Conservation (phyloP, 2,888 invertebrate species). For the Idaea biselata region DNA sequence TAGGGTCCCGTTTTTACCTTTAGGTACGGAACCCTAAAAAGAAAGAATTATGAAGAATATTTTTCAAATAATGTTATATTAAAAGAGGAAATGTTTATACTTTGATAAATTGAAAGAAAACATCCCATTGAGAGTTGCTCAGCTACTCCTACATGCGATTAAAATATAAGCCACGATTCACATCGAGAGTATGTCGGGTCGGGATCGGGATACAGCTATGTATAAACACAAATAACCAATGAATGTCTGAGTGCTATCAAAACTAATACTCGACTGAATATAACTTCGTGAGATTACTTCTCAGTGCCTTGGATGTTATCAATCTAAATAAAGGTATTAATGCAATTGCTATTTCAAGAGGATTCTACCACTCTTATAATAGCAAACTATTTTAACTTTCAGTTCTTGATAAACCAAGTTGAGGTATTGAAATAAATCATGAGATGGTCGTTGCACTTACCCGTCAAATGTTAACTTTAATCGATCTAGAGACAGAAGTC, state of each 20-base stretch:
- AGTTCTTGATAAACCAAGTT: no score
- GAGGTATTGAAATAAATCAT: no score
- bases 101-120: neutral
- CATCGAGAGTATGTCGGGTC: neutral
- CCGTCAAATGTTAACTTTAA: neutral
- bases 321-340: slow-evolving; percentile 38
- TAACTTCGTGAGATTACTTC: slow-evolving; percentile 31
- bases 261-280: slow-evolving; percentile 18
- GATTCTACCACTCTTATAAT: neutral
- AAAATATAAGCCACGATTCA: neutral
- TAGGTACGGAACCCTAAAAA: no score
- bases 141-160: neutral
- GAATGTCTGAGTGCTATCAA: slow-evolving; percentile 9
- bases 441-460: neutral
- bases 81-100: neutral
- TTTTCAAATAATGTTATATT: no score
- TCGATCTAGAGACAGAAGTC: neutral
- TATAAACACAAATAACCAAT: slow-evolving; percentile 13
- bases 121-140: neutral
- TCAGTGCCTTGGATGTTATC: slow-evolving; percentile 39
- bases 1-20: no score
- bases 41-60: no score
- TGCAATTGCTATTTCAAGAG: slow-evolving; percentile 17
- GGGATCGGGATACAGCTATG: neutral
- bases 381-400: neutral